Conservation (phyloP, 2,888 invertebrate genomes). For the Acronicta alni region DNA sequence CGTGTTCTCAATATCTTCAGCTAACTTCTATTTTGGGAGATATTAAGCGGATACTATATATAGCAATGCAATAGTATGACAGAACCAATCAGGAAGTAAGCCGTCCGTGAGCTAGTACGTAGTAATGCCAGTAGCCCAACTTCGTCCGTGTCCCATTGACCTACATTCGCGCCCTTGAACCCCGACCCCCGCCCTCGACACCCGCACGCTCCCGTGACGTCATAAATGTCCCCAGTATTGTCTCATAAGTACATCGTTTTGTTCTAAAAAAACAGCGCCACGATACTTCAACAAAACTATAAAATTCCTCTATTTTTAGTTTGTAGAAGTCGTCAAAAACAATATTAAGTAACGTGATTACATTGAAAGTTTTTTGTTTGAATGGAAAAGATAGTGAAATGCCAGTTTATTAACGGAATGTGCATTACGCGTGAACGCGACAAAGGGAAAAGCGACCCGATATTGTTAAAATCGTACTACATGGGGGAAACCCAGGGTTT, state of each 20-base stretch:
- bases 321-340: no score
- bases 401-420: no score
- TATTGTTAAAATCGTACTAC: no score
- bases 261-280: slow-evolving; percentile 54
- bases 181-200: slow-evolving; percentile 64
- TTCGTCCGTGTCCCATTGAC: slow-evolving; percentile 82
- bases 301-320: slow-evolving; percentile 12
- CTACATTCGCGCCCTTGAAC: slow-evolving; percentile 87
- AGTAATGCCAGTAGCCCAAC: slow-evolving; percentile 68
- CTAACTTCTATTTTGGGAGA: slow-evolving; percentile 2
- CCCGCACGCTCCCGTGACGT: slow-evolving; percentile 79
- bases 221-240: slow-evolving; percentile 75
- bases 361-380: neutral
- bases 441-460: no score
- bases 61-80: slow-evolving; percentile 46
- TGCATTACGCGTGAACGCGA: no score
- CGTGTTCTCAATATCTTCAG: slow-evolving; percentile 5
- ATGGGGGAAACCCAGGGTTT: no score
- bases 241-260: slow-evolving; percentile 67
- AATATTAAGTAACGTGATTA: neutral
- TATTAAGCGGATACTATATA: slow-evolving; percentile 6
- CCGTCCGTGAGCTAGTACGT: slow-evolving; percentile 54
- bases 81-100: slow-evolving; percentile 62
- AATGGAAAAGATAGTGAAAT: neutral
- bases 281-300: slow-evolving; percentile 57